Percentiles rank a stretch among this genome's conserved stretches.
Conservation (phyloP, 2,113 vertebrate species). For the Heterotis niloticus region DNA sequence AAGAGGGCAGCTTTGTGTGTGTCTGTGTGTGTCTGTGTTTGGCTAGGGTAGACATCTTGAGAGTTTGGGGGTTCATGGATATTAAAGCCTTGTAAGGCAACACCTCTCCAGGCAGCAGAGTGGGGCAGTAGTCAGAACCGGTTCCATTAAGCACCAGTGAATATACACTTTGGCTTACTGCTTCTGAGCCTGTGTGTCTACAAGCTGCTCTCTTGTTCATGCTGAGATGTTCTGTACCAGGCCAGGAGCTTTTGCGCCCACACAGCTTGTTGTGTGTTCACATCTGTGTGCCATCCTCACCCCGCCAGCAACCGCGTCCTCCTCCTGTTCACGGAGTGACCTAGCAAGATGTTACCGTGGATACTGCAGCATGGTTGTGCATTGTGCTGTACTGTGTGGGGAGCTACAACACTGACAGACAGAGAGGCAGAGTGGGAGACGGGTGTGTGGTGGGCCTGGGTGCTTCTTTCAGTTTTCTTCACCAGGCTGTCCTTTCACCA, state of each 20-base stretch:
- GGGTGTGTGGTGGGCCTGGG: not conserved
- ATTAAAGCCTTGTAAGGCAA: too few species aligned
- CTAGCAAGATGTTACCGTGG: constrained; percentile 23
- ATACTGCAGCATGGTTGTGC: not conserved
- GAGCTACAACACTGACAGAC: not conserved
- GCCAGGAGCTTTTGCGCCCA: not conserved
- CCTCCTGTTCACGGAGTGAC: constrained; percentile 16
- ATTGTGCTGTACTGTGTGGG: not conserved
- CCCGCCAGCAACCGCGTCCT: not conserved
- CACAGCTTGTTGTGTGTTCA: not conserved
- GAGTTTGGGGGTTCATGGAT: too few species aligned
- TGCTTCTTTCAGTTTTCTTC: not conserved
- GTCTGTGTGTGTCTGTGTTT: constrained; percentile 2
- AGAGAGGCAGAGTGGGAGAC: not conserved
- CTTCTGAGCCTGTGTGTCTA: too few species aligned
- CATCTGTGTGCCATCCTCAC: not conserved
- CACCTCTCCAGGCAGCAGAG: not conserved
- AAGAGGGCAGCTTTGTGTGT: not conserved
- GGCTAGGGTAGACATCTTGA: too few species aligned
- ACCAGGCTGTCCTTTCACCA: not conserved
- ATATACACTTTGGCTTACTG: too few species aligned
- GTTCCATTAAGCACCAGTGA: not conserved
- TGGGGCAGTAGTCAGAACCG: not conserved
- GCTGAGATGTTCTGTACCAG: too few species aligned
- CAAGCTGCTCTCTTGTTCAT: too few species aligned